Base-by-base conservation (phyloP, 2,797 vertebrate species). In the Erethizon dorsatum region DNA sequence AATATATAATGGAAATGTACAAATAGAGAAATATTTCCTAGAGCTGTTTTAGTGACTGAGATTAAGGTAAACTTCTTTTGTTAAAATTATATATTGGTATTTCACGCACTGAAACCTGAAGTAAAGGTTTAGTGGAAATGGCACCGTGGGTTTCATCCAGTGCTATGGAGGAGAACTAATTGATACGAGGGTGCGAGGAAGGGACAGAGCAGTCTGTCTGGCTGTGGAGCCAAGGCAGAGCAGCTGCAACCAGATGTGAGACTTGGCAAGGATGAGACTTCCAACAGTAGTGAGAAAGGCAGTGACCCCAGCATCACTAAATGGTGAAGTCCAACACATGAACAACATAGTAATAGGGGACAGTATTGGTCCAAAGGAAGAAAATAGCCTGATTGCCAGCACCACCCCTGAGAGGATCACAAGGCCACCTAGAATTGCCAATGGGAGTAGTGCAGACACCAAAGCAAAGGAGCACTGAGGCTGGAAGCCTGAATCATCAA, bases 1-100 rank as follows among this genome's bases (percentile, higher is more conserved):
- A 90, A 88, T 84, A 84, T 59, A 80, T 73, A 95, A 82, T 83
- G 31, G 37, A 92, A 90, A 91, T 89, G 56, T 31, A 95, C 57
- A 95, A 97, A 88, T 73, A 91, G 90, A 90, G 85, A 95, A 95
- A 57, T 96, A 87, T 89, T 97, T 96, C 90, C 88, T 69, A 41
- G 84, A 94, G 94, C 63, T 86, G 54, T 69, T 97, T 92, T 50
- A 84, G 86, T 65, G 89, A 96, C 15, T 61, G 56, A 80, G 50
- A 90, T 33, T 57, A 73, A 79, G 67, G 75, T 56, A 71, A 93
- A 37, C 57, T 67, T 20, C 86, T 97, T 95, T 88, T 87, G 78
- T 83, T 80, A 82, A 96, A 90, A 96, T 47, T 59, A 47, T n/a
- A 50, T 33, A 2, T 14, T 67, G 22, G 31, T 22, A 41, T 89